A percentile compares a stretch with the other conserved stretches of the same genome.
Conservation (phyloP, 2,113 vertebrate species). For the Phalacrocorax pelagicus region DNA sequence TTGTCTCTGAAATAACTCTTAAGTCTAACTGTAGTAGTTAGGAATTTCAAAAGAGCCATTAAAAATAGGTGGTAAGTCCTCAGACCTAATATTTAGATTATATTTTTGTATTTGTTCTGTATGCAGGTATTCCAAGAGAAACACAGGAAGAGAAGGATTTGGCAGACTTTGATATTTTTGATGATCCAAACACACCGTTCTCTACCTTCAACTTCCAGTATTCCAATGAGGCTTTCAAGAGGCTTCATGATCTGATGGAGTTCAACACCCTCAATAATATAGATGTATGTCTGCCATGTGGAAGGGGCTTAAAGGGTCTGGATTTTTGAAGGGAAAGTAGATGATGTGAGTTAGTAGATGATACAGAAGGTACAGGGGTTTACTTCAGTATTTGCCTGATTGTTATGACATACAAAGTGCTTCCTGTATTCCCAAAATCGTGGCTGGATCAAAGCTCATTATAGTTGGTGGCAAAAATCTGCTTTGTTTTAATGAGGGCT, state of each 20-base stretch:
- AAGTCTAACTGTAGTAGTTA: not conserved
- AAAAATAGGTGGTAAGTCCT: not conserved
- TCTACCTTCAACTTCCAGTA: constrained; percentile 99
- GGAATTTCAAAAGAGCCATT: not conserved
- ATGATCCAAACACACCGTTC: constrained; percentile 89
- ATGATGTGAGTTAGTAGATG: not conserved
- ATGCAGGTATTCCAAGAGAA: constrained; percentile 86
- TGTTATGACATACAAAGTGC: not conserved
- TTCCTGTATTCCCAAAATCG: not conserved
- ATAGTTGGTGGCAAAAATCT: not conserved
- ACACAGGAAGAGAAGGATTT: constrained; percentile 88
- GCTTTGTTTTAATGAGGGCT: not conserved
- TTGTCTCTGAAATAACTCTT: not conserved
- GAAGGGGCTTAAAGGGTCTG: not conserved
- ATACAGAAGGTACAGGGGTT: not conserved
- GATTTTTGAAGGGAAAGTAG: not conserved
- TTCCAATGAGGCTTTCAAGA: constrained; percentile 88
- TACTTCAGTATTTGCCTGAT: not conserved
- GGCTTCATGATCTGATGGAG: constrained; percentile 94
- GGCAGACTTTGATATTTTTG: constrained; percentile 97
- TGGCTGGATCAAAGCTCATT: not conserved
- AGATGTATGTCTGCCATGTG: constrained; percentile 77
- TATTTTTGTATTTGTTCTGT: not conserved
- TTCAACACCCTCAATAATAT: constrained; percentile 98
- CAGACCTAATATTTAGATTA: not conserved